A percentile compares a stretch with the other conserved stretches of the same genome.
Conservation (phyloP, 2,797 vertebrate genomes). For the Tympanoctomys barrerae region DNA sequence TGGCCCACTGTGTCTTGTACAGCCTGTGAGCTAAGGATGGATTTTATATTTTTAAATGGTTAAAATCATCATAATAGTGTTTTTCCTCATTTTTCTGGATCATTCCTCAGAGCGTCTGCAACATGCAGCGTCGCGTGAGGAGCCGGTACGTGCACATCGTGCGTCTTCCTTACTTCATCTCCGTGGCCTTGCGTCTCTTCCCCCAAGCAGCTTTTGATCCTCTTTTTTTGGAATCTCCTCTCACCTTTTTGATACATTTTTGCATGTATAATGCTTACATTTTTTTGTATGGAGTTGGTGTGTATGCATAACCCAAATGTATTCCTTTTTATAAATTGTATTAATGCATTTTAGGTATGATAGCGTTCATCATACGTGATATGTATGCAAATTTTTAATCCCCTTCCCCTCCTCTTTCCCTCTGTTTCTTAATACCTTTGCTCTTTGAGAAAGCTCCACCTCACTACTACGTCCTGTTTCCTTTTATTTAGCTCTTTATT, state of each 20-base stretch:
- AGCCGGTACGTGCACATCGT: background rate
- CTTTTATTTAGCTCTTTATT: background rate
- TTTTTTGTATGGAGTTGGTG: background rate
- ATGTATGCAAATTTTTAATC: background rate
- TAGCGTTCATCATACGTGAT: background rate
- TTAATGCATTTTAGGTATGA: background rate
- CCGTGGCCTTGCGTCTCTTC: background rate
- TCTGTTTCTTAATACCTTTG: background rate
- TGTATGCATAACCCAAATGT: background rate
- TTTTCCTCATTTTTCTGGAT: background rate
- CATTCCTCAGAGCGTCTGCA: background rate
- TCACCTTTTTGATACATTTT: background rate
- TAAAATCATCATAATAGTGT: background rate
- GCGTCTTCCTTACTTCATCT: background rate
- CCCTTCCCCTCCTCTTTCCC: background rate
- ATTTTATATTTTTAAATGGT: background rate
- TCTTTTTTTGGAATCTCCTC: background rate
- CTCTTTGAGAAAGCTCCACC: background rate
- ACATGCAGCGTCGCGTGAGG: background rate
- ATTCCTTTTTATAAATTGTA: background rate
- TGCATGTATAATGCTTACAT: background rate
- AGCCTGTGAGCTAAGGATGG: background rate
- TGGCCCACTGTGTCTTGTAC: background rate
- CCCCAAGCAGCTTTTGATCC: background rate
- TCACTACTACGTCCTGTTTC: background rate